Conservation (phyloP, 1,140 invertebrate genomes). For the Aphis gossypii region DNA sequence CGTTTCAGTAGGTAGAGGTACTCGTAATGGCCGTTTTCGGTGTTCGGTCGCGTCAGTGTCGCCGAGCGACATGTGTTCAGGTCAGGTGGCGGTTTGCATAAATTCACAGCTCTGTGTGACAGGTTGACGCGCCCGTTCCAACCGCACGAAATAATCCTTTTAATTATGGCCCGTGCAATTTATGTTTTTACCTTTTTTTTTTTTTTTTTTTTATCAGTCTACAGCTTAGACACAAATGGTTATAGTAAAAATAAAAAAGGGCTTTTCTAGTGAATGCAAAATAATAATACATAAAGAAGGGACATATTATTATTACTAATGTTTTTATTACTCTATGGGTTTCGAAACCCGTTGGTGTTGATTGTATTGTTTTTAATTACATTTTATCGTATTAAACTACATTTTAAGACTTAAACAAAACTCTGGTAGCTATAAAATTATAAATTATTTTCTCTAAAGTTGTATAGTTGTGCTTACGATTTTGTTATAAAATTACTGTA, state of each 20-base stretch:
- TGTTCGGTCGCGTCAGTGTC: slow-evolving; percentile 3
- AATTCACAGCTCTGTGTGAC: slow-evolving; percentile 40
- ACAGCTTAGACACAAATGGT: background rate
- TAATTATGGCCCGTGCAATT: slow-evolving; percentile 38
- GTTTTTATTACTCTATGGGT: background rate
- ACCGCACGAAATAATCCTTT: slow-evolving; percentile 39
- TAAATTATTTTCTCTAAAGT: background rate
- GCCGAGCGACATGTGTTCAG: slow-evolving; percentile 33
- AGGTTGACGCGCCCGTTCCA: slow-evolving; percentile 37
- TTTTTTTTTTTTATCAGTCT: background rate
- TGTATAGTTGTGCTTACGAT: background rate
- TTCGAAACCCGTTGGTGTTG: background rate
- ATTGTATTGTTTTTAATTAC: slow-evolving; percentile 21
- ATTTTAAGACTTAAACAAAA: background rate
- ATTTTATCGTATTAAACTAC: background rate
- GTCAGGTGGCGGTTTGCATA: slow-evolving; percentile 45
- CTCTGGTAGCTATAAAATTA: background rate
- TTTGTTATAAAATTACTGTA: background rate
- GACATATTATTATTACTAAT: background rate
- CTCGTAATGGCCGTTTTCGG: background rate
- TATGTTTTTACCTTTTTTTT: slow-evolving; percentile 11
- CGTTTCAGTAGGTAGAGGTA: background rate
- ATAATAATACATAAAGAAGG: slow-evolving; percentile 1
- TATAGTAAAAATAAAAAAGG: background rate
- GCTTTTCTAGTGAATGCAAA: background rate